Percentiles rank a stretch among this genome's conserved stretches.
Conservation (phyloP, 1,140 invertebrate genomes). For the Apis mellifera region Amel_HAv3.1 CM009944.2:7595001-7595500, state of each 20-base stretch:
- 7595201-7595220: not conserved
- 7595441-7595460: constrained; percentile 53
- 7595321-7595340: not conserved
- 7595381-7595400: constrained; percentile 63
- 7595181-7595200: not conserved
- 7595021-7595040: not conserved
- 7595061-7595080: no score
- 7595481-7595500: constrained; percentile 31
- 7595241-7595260: constrained; percentile 16
- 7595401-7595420: constrained; percentile 51
- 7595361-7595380: constrained; percentile 55
- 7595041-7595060: no score
- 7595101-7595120: not conserved
- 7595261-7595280: not conserved
- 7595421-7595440: constrained; percentile 58
- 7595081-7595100: not conserved
- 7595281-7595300: constrained; percentile 13
- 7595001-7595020: constrained; percentile 3
- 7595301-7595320: constrained; percentile 7
- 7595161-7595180: not conserved
- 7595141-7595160: no score
- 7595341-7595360: constrained; percentile 35
- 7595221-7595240: constrained; percentile 15
- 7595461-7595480: constrained; percentile 59
- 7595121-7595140: not conserved